These are phyloP conservation scores for Paramuricea clavata DNA, from an alignment of 92 coral and sea anemone species.

Conservation along the genomic window DNA sequence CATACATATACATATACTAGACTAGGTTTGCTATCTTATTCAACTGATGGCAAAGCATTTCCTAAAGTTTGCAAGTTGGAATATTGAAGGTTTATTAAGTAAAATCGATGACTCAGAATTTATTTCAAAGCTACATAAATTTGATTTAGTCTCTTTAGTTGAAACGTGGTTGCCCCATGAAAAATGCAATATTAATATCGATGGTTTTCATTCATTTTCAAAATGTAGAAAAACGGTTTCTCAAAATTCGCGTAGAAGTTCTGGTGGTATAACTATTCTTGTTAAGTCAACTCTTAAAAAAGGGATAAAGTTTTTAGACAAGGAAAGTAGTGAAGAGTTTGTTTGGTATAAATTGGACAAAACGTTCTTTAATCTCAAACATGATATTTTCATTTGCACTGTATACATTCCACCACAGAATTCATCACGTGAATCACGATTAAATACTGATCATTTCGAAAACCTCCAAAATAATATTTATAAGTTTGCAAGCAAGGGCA, in stretches of 20 bases:
- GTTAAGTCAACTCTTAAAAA: slow-evolving; percentile 29
- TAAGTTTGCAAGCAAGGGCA: neutral
- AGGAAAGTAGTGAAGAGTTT: slow-evolving; percentile 43
- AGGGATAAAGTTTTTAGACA: slow-evolving; percentile 5
- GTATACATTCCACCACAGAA: neutral
- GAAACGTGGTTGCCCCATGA: slow-evolving; percentile 46
- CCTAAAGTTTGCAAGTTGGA: slow-evolving; percentile 44
- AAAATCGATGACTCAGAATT: slow-evolving; percentile 31
- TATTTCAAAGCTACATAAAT: slow-evolving; percentile 19
- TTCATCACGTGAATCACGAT: neutral
- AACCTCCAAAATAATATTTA: neutral
- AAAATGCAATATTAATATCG: slow-evolving; percentile 4
- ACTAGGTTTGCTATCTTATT: too few relatives aligned
- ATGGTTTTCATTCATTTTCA: slow-evolving; percentile 60
- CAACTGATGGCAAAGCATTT: slow-evolving; percentile 12
- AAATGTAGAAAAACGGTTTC: slow-evolving; percentile 19
- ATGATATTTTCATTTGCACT: slow-evolving; percentile 39
- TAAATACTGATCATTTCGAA: neutral
- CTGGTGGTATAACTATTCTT: slow-evolving; percentile 49
- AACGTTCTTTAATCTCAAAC: slow-evolving; percentile 3
- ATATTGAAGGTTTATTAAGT: slow-evolving; percentile 44
- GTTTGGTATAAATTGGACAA: slow-evolving; percentile 48
- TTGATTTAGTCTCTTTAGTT: slow-evolving; percentile 37
- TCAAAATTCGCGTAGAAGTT: slow-evolving; percentile 36
- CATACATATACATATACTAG: too few relatives aligned